Conservation (phyloP, 2,888 invertebrate species). For the Hydropsyche betteni region DNA sequence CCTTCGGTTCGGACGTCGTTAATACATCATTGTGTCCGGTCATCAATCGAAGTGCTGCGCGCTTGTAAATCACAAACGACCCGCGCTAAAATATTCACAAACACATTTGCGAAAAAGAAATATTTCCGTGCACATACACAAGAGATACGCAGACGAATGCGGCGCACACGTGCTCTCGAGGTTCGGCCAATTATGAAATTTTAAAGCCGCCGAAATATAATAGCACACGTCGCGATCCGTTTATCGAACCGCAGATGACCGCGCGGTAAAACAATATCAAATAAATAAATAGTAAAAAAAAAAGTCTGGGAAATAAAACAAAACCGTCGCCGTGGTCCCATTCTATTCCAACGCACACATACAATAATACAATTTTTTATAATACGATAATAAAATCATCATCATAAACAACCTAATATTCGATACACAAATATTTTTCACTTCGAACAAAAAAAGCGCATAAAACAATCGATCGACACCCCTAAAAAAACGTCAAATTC, state of each 20-base stretch:
- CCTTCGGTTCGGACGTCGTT: constrained; percentile 21
- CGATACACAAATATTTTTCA: too few species aligned
- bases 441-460: too few species aligned
- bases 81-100: constrained; percentile 44
- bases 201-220: constrained; percentile 51
- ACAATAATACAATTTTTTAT: too few species aligned
- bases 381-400: too few species aligned
- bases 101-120: constrained; percentile 27
- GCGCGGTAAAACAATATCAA: background rate
- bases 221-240: constrained; percentile 43
- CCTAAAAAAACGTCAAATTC: too few species aligned
- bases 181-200: constrained; percentile 49
- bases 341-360: constrained; percentile 6
- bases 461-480: too few species aligned
- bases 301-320: constrained; percentile 42
- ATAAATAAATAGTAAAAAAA: constrained; percentile 45
- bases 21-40: constrained; percentile 47
- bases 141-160: too few species aligned
- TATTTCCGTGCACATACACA: too few species aligned
- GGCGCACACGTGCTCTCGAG: background rate
- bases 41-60: constrained; percentile 40
- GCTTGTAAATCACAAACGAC: constrained; percentile 46
- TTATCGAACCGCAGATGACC: constrained; percentile 41
- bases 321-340: constrained; percentile 36
- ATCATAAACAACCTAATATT: too few species aligned